phyloP scores from a whole-genome alignment of 1,140 invertebrate genomes.

The Psix sp. region DNA sequence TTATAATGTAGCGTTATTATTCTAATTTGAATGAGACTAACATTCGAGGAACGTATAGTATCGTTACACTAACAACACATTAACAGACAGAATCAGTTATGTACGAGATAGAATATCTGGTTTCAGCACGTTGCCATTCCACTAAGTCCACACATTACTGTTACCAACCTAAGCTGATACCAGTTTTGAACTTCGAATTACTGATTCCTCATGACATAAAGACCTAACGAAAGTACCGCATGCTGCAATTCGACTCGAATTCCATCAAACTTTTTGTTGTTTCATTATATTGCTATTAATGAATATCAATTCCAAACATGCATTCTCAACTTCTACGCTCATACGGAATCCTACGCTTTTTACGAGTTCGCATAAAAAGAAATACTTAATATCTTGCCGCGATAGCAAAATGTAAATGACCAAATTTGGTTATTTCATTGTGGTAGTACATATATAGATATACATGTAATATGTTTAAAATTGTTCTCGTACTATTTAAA shows the following conservation, averaged over 20 bases:
- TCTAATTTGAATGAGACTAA: conserved; percentile 43
- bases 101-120: conserved; percentile 7
- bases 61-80: conserved; percentile 8
- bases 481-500: too few relatives aligned
- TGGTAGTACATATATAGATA: too few relatives aligned
- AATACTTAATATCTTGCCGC: too few relatives aligned
- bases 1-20: conserved; percentile 29
- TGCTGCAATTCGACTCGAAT: conserved; percentile 4
- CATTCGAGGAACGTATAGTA: conserved; percentile 22
- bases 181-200: background rate
- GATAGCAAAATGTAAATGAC: too few relatives aligned
- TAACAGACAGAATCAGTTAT: conserved; percentile 10
- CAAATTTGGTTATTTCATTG: too few relatives aligned
- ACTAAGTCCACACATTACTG: conserved; percentile 8
- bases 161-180: too few relatives aligned
- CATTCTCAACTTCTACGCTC: too few relatives aligned
- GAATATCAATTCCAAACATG: too few relatives aligned
- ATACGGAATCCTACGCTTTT: too few relatives aligned
- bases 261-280: background rate
- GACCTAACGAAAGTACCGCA: conserved; percentile 1
- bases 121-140: background rate
- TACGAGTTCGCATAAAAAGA: too few relatives aligned
- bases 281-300: too few relatives aligned
- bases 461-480: too few relatives aligned
- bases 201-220: conserved; percentile 9